Evolutionary conservation across 2,797 vertebrate genomes (phyloP), one percentile per base, ranked within the genome.

Genomic region (Sebastes aleutianus): DNA sequence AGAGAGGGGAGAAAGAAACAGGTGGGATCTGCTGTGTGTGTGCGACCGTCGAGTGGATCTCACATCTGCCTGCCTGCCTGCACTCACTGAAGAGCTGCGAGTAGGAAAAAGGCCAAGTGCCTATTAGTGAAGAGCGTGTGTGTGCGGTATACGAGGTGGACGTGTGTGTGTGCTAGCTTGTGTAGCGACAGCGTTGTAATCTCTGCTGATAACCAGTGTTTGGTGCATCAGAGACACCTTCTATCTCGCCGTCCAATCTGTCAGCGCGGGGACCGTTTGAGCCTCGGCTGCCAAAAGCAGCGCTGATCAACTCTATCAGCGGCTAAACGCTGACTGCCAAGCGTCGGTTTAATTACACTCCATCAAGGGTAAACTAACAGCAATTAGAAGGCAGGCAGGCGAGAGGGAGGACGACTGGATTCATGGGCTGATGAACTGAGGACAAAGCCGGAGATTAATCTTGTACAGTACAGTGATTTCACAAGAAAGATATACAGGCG

Each of bases 331-430:
- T 18, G 70, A 12, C 80, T 18, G 70, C 75, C 74, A 80, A 70
- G 72, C 26, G 7, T 75, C 66, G 58, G 78, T 83, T 84, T 87
- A 85, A 88, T 88, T 78, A 83, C 70, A 61, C 65, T 80, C 70
- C 65, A 80, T 68, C 26, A 74, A 76, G 29, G 6, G 24, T 32
- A 62, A 79, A 87, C 70, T 59, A 79, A 84, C 34, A 56, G 64
- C 65, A 79, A 85, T 87, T 80, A 87, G 29, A 58, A 5, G 27
- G 70, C 32, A 24, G 36, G 26, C 63, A 24, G 63, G 63, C 7
- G 11, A 53, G 14, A 26, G 8, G 27, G 18, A 53, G 50, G 20
- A 14, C 50, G 8, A 53, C 50, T 53, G 50, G 20, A 53, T 53
- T 53, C 50, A 34, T n/a, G 61, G 67, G 29, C 0, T 76, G 77